Percentiles rank a stretch among this genome's conserved stretches.
Evolutionary conservation across 2,797 vertebrate species (phyloP).

Genomic region (Phataginus tricuspis): DNA sequence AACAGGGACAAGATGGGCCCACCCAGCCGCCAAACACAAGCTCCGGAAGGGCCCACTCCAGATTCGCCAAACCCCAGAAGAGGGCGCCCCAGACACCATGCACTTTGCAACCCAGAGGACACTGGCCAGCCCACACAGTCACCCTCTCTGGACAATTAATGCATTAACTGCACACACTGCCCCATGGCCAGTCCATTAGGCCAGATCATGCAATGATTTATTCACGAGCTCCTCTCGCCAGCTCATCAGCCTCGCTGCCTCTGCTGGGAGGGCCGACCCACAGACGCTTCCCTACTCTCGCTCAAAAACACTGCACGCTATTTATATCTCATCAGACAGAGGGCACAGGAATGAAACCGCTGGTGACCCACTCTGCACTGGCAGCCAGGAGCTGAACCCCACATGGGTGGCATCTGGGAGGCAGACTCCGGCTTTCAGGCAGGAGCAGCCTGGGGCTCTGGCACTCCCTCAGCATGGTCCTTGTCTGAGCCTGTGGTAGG

Average conservation of each 20-base stretch:
- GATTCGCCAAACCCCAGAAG: neutral
- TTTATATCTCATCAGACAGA: conserved; percentile 66
- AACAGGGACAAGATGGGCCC: neutral
- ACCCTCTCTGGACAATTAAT: conserved; percentile 34
- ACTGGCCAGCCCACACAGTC: neutral
- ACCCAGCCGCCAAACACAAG: no score
- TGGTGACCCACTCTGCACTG: neutral
- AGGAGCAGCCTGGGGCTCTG: neutral
- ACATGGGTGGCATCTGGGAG: neutral
- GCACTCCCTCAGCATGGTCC: neutral
- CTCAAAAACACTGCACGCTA: conserved; percentile 43
- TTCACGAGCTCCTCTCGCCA: conserved; percentile 49
- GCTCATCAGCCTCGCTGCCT: conserved; percentile 31
- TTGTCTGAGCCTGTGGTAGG: neutral
- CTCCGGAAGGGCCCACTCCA: neutral
- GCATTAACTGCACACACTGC: neutral
- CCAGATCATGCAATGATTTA: conserved; percentile 46
- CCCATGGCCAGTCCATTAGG: conserved; percentile 49
- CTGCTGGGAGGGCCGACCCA: neutral
- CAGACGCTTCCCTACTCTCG: conserved; percentile 7
- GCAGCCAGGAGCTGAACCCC: neutral
- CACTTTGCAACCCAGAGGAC: neutral
- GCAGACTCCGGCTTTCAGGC: neutral
- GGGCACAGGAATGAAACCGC: neutral
- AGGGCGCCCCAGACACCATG: neutral